Percentiles rank a stretch among this genome's conserved stretches.
Conservation (phyloP, 1,140 invertebrate genomes). For the Musca domestica region DNA sequence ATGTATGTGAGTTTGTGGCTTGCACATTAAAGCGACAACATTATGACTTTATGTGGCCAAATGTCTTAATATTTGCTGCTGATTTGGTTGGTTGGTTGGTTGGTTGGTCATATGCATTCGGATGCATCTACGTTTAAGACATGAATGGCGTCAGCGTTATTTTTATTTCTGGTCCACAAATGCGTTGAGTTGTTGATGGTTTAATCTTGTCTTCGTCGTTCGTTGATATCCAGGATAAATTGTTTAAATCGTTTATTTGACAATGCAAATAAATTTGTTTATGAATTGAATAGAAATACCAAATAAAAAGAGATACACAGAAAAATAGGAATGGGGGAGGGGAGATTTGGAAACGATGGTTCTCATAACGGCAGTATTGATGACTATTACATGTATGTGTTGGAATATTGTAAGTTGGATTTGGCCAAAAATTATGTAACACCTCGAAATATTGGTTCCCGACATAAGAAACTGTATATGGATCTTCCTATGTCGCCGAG, state of each 20-base stretch:
- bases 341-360: too few relatives aligned
- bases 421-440: too few relatives aligned
- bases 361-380: too few relatives aligned
- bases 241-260: constrained; percentile 17
- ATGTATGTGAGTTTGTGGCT: neutral
- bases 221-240: constrained; percentile 24
- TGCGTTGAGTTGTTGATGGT: constrained; percentile 20
- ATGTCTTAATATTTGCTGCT: constrained; percentile 29
- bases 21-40: too few relatives aligned
- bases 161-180: constrained; percentile 13
- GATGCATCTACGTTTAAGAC: neutral
- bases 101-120: neutral
- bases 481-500: too few relatives aligned
- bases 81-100: neutral
- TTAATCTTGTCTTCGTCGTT: constrained; percentile 20
- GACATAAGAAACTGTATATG: too few relatives aligned
- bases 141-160: neutral
- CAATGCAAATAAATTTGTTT: constrained; percentile 10
- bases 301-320: too few relatives aligned
- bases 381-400: too few relatives aligned
- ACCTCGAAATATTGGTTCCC: too few relatives aligned
- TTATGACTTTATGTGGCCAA: constrained; percentile 6
- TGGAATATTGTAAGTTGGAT: too few relatives aligned
- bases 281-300: too few relatives aligned
- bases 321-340: too few relatives aligned